phyloP scores from a whole-genome alignment of 2,888 invertebrate species.

The Ephialtes manifestator region DNA sequence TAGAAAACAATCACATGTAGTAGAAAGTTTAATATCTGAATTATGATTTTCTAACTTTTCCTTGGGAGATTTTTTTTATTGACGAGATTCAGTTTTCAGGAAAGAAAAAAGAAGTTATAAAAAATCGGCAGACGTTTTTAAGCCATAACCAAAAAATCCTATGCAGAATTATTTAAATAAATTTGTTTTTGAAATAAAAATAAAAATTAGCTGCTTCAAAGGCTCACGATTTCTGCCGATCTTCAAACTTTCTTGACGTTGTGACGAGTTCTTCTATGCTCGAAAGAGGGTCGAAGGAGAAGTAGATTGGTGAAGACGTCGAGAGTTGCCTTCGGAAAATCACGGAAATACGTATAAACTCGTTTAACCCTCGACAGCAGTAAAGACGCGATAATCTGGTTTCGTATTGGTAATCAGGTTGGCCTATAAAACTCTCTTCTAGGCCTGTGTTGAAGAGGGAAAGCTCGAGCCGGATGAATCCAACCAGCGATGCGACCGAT shows the following conservation, averaged over 20 bases:
- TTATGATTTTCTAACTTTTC: no score
- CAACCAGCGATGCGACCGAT: slow-evolving; percentile 12
- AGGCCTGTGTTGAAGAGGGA: slow-evolving; percentile 21
- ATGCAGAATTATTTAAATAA: no score
- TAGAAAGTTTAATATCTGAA: no score
- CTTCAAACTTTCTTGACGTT: slow-evolving; percentile 12
- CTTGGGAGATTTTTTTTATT: no score
- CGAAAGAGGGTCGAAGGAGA: not conserved
- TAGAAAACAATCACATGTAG: no score
- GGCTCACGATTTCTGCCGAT: not conserved
- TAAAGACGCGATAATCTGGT: slow-evolving; percentile 46
- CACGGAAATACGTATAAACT: slow-evolving; percentile 60
- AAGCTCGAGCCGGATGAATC: slow-evolving; percentile 23
- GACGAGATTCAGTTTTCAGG: no score
- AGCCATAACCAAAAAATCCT: no score
- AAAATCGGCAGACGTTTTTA: no score
- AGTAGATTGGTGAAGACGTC: slow-evolving; percentile 9
- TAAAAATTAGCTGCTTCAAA: not conserved
- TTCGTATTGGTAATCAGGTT: slow-evolving; percentile 55
- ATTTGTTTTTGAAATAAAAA: not conserved
- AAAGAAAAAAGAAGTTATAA: no score
- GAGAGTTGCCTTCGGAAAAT: slow-evolving; percentile 39
- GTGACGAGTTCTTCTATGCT: not conserved
- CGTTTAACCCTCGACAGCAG: slow-evolving; percentile 35
- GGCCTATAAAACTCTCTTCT: slow-evolving; percentile 54